phyloP scores from a whole-genome alignment of 2,113 vertebrate genomes.

The Dasypus novemcinctus region DNA sequence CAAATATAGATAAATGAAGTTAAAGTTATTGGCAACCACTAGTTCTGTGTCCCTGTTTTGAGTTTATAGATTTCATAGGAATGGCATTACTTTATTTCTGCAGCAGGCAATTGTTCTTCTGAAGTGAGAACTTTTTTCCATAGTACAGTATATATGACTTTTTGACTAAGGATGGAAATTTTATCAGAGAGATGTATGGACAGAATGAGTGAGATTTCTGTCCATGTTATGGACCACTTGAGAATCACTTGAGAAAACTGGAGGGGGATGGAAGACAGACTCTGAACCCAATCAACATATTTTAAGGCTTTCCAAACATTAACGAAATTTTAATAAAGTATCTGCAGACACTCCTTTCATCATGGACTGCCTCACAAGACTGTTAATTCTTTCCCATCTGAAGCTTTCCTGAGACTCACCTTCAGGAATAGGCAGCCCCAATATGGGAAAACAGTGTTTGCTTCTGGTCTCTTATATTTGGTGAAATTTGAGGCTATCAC shows the following conservation, averaged over 20 bases:
- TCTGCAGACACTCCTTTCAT: not conserved
- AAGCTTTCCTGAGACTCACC: no score
- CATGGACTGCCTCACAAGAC: no score
- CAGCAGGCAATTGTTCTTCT: constrained; percentile 70
- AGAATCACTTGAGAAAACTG: constrained; percentile 41
- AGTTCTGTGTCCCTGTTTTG: constrained; percentile 82
- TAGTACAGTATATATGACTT: not conserved
- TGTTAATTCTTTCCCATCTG: not conserved
- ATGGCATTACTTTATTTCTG: constrained; percentile 77
- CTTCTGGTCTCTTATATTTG: not conserved
- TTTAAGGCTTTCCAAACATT: constrained; percentile 30
- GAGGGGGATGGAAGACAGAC: constrained; percentile 51
- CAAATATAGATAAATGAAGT: constrained; percentile 92
- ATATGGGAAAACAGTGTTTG: not conserved
- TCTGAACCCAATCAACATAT: not conserved
- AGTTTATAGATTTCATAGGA: constrained; percentile 84
- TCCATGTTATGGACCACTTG: not conserved
- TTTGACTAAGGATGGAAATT: constrained; percentile 53
- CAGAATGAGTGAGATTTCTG: constrained; percentile 3
- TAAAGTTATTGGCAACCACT: constrained; percentile 87
- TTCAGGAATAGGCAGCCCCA: rapidly evolving
- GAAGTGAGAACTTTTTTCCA: constrained; percentile 63
- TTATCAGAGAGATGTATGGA: constrained; percentile 54
- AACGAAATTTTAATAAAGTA: not conserved
- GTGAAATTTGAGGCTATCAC: not conserved